phyloP scores from a whole-genome alignment of 1,140 invertebrate species.

The Dendrolimus kikuchii region DNA sequence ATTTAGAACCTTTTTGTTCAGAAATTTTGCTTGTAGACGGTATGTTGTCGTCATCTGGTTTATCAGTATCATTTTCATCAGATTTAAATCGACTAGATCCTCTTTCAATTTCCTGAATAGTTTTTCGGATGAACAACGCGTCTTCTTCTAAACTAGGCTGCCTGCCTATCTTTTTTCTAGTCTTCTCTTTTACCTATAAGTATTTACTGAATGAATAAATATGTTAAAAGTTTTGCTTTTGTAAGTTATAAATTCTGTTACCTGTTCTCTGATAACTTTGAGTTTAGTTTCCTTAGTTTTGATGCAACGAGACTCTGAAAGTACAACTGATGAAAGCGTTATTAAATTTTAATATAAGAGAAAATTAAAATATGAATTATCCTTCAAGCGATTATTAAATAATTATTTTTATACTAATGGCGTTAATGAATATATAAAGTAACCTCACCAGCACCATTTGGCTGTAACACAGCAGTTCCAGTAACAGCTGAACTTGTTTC shows the following conservation, averaged over 20 bases:
- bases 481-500: constrained; percentile 54
- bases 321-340: constrained; percentile 28
- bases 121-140: constrained; percentile 59
- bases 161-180: constrained; percentile 35
- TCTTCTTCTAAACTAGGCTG: constrained; percentile 62
- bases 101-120: constrained; percentile 63
- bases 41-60: constrained; percentile 14
- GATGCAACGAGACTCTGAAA: constrained; percentile 38
- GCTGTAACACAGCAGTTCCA: constrained; percentile 49
- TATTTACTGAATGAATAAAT: constrained; percentile 21
- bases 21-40: constrained; percentile 35
- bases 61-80: constrained; percentile 18
- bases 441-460: constrained; percentile 45
- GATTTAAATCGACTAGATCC: constrained; percentile 45
- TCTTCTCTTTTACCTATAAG: constrained; percentile 39
- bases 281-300: constrained; percentile 33
- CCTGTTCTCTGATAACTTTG: constrained; percentile 44
- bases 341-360: constrained; percentile 1
- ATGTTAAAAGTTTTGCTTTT: constrained; percentile 7
- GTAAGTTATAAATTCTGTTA: constrained; percentile 21
- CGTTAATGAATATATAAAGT: not conserved
- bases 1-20: constrained; percentile 28
- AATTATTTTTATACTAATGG: too few species aligned
- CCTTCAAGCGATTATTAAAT: not conserved
- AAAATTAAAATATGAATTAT: not conserved